Conservation (phyloP, 2,888 invertebrate genomes). For the Artemia sinica region DNA sequence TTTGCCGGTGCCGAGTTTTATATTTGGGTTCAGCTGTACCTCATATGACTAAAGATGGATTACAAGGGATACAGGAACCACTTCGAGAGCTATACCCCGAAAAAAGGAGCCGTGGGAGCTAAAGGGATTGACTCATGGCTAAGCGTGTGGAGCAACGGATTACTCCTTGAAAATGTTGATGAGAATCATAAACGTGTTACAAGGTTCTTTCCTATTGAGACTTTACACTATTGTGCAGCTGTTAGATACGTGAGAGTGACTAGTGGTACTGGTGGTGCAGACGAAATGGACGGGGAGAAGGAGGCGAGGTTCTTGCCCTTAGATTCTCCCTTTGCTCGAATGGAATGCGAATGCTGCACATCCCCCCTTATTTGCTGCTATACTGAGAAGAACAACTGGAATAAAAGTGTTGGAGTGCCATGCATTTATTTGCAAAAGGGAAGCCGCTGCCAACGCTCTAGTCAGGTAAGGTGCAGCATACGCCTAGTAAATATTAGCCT, state of each 20-base stretch:
- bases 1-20: slow-evolving; percentile 86
- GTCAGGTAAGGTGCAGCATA: slow-evolving; percentile 41
- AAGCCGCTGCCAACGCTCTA: slow-evolving; percentile 90
- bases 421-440: slow-evolving; percentile 90
- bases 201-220: slow-evolving; percentile 86
- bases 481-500: no score
- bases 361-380: slow-evolving; percentile 91
- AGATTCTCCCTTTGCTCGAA: slow-evolving; percentile 85
- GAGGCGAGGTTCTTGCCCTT: slow-evolving; percentile 78
- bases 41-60: slow-evolving; percentile 89
- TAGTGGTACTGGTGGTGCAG: slow-evolving; percentile 35
- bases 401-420: slow-evolving; percentile 97
- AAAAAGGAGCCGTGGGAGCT: slow-evolving; percentile 65
- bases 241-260: slow-evolving; percentile 63
- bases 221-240: slow-evolving; percentile 86
- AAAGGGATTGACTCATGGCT: slow-evolving; percentile 89
- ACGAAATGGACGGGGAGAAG: slow-evolving; percentile 37
- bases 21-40: slow-evolving; percentile 93
- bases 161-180: slow-evolving; percentile 84
- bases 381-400: slow-evolving; percentile 80
- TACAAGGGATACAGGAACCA: slow-evolving; percentile 93
- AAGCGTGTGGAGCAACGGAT: slow-evolving; percentile 90
- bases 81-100: slow-evolving; percentile 86
- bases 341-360: slow-evolving; percentile 81
- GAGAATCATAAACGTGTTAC: slow-evolving; percentile 85